Percentiles rank a stretch among this genome's conserved stretches.
Evolutionary conservation across 2,113 vertebrate species (phyloP).

Genomic region (Coptodon bakossiorum): DNA sequence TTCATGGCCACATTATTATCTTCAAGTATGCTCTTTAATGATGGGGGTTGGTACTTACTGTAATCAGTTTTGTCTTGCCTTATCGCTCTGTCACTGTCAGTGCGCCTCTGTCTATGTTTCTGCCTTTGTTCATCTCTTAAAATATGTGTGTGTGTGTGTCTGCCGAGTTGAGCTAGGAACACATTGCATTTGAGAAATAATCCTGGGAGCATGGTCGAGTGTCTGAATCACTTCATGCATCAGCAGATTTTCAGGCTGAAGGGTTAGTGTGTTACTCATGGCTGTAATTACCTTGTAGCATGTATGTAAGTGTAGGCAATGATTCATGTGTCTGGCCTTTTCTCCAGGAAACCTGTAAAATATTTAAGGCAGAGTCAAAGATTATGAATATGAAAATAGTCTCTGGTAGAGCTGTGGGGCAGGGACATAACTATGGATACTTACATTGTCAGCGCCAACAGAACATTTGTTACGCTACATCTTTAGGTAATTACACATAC

Average conservation of each 20-base stretch:
- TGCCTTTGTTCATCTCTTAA: not conserved
- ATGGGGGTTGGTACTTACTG: conserved; percentile 27
- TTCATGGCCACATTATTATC: conserved; percentile 27
- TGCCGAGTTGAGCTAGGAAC: not conserved
- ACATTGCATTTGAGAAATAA: not conserved
- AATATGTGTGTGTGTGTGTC: not conserved
- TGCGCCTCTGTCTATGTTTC: not conserved
- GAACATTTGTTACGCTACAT: not conserved
- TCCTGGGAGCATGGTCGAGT: not conserved
- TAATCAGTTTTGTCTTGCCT: conserved; percentile 36
- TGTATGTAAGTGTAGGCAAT: conserved; percentile 18
- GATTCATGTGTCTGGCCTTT: conserved; percentile 30
- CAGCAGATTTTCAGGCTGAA: conserved; percentile 43
- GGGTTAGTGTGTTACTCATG: conserved; percentile 22
- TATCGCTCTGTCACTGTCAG: conserved; percentile 40
- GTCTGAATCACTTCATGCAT: conserved; percentile 10
- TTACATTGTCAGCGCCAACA: not conserved
- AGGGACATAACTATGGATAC: not conserved
- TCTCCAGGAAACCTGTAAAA: conserved; percentile 25
- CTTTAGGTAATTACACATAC: not conserved
- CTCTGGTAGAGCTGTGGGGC: not conserved
- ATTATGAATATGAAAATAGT: conserved; percentile 30
- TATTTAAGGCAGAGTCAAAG: conserved; percentile 24
- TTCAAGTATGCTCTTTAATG: not conserved
- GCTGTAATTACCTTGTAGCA: conserved; percentile 42